phyloP scores from a whole-genome alignment of 2,797 vertebrate species.

The Novumbra hubbsi region DNA sequence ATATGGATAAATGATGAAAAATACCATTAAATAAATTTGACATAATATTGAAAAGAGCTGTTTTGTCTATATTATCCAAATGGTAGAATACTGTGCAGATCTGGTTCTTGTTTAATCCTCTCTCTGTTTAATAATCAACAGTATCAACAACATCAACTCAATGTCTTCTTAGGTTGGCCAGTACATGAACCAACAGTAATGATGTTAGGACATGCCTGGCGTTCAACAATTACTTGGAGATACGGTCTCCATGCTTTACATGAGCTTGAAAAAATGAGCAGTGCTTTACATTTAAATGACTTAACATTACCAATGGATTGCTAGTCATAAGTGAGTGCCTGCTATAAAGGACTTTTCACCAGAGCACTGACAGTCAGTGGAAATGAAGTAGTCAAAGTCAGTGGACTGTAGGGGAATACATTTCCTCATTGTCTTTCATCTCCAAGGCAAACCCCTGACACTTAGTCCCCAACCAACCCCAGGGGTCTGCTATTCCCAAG shows the following conservation, averaged over 20 bases:
- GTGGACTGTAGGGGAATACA: slow-evolving; percentile 1
- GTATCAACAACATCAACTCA: neutral
- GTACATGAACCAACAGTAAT: neutral
- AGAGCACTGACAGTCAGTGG: neutral
- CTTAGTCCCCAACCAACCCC: neutral
- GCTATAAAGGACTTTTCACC: neutral
- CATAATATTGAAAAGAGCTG: neutral
- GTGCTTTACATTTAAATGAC: neutral
- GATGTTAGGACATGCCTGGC: neutral
- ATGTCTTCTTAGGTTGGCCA: neutral
- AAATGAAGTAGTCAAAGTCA: neutral
- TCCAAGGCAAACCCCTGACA: neutral
- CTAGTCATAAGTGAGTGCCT: neutral
- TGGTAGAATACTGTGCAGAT: neutral
- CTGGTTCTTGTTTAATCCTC: neutral
- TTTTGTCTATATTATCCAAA: slow-evolving; percentile 1
- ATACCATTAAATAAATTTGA: slow-evolving; percentile 9
- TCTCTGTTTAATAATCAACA: neutral
- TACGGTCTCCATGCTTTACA: neutral
- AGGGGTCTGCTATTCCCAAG: neutral
- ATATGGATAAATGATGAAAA: slow-evolving; percentile 49
- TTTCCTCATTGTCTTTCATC: slow-evolving; percentile 2
- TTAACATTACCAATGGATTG: neutral
- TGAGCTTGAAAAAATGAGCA: slow-evolving; percentile 1
- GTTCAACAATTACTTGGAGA: neutral